Percentiles rank a stretch among this genome's conserved stretches.
These are phyloP conservation scores for Zoanthus gigantus DNA, from an alignment of 92 coral and sea anemone species.

Conservation along the genomic window DNA sequence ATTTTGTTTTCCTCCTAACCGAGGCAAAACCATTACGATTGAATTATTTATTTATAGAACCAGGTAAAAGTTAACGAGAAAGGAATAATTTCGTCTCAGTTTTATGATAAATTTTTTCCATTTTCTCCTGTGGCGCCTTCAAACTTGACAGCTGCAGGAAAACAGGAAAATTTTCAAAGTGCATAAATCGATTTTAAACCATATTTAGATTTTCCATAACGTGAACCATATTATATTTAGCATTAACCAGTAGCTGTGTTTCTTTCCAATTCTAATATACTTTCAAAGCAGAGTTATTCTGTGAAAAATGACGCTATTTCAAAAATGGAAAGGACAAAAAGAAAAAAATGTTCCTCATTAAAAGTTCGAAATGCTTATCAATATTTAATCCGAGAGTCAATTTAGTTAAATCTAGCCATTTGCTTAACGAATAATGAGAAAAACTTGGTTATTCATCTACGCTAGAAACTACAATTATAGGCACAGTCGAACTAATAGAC, in stretches of 20 bases:
- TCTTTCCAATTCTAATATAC: neutral
- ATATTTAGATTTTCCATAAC: neutral
- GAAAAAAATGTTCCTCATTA: neutral
- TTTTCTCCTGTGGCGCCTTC: neutral
- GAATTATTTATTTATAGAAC: neutral
- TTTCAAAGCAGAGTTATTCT: neutral
- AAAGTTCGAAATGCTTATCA: neutral
- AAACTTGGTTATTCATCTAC: slow-evolving; percentile 28
- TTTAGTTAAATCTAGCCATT: neutral
- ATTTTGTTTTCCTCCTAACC: neutral
- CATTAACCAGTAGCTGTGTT: neutral
- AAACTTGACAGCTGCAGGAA: neutral
- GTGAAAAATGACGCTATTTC: neutral
- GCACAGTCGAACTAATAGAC: slow-evolving; percentile 16
- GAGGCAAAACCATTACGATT: neutral
- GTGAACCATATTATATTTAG: neutral
- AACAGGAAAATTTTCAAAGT: neutral
- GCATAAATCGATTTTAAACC: neutral
- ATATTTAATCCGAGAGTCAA: neutral
- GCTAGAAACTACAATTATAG: slow-evolving; percentile 33
- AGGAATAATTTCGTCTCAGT: neutral
- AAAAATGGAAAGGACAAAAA: neutral
- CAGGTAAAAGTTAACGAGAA: neutral
- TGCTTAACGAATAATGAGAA: neutral
- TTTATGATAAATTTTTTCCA: neutral